These are phyloP conservation scores for Bombyx huttoni DNA, from an alignment of 2,888 invertebrate genomes.

Conservation along the genomic window DNA sequence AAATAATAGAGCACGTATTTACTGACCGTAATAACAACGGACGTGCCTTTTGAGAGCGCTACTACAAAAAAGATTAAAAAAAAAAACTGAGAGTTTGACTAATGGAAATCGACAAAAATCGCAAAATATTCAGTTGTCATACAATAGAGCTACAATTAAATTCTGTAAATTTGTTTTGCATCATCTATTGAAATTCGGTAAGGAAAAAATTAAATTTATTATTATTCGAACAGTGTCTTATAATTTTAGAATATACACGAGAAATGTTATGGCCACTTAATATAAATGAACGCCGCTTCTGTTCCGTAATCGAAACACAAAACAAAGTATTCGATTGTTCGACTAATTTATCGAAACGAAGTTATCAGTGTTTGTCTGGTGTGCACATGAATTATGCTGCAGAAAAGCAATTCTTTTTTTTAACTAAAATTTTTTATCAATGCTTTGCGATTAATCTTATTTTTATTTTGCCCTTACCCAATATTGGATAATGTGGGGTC, in stretches of 20 bases:
- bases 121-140: background rate
- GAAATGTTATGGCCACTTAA: no score
- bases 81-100: background rate
- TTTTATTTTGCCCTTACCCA: no score
- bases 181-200: background rate
- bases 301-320: no score
- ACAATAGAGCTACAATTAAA: background rate
- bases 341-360: no score
- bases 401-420: no score
- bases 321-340: no score
- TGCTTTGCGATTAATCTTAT: no score
- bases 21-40: constrained; percentile 23
- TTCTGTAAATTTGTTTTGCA: background rate
- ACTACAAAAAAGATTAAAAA: background rate
- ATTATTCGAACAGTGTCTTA: background rate
- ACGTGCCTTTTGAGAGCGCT: constrained; percentile 29
- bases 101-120: background rate
- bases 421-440: no score
- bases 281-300: no score
- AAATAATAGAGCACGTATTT: constrained; percentile 45
- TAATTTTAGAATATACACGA: background rate
- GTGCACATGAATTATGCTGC: no score
- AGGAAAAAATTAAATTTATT: background rate
- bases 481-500: no score
- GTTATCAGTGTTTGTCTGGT: no score